These are phyloP conservation scores for Yoshiicerus persimilis DNA, from an alignment of 1,140 invertebrate species.

Conservation along the genomic window DNA sequence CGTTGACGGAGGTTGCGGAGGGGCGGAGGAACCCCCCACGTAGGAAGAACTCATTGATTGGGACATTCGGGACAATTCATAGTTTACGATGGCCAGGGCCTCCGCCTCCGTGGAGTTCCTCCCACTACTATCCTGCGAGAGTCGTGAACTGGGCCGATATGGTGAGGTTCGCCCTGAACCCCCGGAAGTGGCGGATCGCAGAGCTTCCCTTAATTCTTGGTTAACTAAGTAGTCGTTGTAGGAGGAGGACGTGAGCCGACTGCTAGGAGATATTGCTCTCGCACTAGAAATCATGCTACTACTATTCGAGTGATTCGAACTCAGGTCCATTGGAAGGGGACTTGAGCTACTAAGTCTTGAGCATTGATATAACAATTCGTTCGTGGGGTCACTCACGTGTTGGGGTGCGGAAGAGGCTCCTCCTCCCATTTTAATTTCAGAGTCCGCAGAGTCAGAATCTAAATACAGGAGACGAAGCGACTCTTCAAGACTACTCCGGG, in stretches of 20 bases:
- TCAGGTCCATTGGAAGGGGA: slow-evolving; percentile 29
- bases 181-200: neutral
- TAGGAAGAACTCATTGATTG: slow-evolving; percentile 23
- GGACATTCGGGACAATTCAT: slow-evolving; percentile 32
- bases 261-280: slow-evolving; percentile 26
- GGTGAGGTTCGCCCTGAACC: slow-evolving; percentile 51
- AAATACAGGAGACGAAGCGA: slow-evolving; percentile 38
- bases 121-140: slow-evolving; percentile 56
- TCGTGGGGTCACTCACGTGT: neutral
- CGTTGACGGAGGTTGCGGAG: neutral
- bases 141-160: slow-evolving; percentile 60
- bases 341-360: slow-evolving; percentile 28
- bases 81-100: slow-evolving; percentile 52
- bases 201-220: slow-evolving; percentile 29
- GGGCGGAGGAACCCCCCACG: neutral
- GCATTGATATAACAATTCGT: slow-evolving; percentile 7
- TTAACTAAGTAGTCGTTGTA: slow-evolving; percentile 32
- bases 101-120: slow-evolving; percentile 59
- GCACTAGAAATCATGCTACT: slow-evolving; percentile 31
- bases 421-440: slow-evolving; percentile 14
- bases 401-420: neutral
- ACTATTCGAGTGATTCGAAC: slow-evolving; percentile 19
- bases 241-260: slow-evolving; percentile 27
- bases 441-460: slow-evolving; percentile 4
- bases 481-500: slow-evolving; percentile 43